Base-by-base conservation (phyloP, 2,797 vertebrate genomes). In the Rhynchotus rufescens region DNA sequence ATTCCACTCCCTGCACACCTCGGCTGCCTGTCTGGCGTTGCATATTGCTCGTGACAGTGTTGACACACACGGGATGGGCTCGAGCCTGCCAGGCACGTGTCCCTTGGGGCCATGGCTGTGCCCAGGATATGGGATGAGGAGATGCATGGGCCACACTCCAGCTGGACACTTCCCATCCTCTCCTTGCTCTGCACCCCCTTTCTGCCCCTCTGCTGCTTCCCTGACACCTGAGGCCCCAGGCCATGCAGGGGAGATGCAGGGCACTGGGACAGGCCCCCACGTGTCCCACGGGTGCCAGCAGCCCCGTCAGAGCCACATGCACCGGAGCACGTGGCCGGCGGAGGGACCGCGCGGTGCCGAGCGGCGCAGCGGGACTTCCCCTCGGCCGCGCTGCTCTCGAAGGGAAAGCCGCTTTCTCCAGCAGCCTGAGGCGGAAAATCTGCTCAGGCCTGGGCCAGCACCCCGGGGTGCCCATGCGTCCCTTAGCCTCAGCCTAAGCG, bases 341-440 rank as follows among this genome's bases (percentile, higher is more conserved):
- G 44, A 45, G 44, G 44, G 44, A 56, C 77, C 2, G 0, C 91
- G 94, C 0, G 0, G 56, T 84, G 75, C 51, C 26, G 15, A 17
- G 52, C 44, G 47, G 42, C 10, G 34, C 91, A 85, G 51, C 30
- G 3, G 2, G 0, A 0, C 78, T 93, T 90, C 86, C 65, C 38
- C 76, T 4, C 32, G 2, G 19, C 30, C 87, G 62, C 44, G 17
- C 34, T 25, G 4, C 80, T 30, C 12, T 34, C 11, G 38, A 76
- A 49, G 61, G 72, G 71, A 92, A 86, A 88, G 65, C 28, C n/a
- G 34, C 86, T 93, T 91, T 88, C 85, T 73, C 56, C 38, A 30
- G 8, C 30, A 66, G 6, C 81, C 57, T 34, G 19, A 32, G 64
- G 45, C 36, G 22, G 45, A 47, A 47, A 47, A 47, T 60, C 56